Evolutionary conservation across 2,797 vertebrate genomes (phyloP).

Genomic region (Galago senegalensis): DNA sequence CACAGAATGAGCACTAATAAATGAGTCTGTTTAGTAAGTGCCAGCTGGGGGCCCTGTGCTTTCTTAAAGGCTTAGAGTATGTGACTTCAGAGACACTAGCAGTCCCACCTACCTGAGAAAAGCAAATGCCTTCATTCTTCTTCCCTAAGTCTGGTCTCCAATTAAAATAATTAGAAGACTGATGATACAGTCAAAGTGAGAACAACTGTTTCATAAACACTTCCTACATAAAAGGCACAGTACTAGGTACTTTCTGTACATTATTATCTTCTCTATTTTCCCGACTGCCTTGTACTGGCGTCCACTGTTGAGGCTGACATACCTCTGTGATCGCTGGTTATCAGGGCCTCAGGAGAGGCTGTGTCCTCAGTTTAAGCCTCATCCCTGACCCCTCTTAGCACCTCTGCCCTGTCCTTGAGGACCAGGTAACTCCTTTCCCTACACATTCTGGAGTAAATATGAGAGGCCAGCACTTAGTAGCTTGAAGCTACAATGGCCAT

Average conservation of each 20-base stretch:
- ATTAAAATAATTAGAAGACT: not conserved
- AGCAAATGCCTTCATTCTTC: not conserved
- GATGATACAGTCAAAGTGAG: not conserved
- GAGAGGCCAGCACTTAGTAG: not conserved
- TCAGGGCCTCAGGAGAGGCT: not conserved
- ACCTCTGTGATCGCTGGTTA: not conserved
- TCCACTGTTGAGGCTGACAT: not conserved
- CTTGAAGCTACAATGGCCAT: not conserved
- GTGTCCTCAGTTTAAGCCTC: not conserved
- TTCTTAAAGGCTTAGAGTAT: not conserved
- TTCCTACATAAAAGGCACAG: not conserved
- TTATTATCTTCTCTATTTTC: too few relatives aligned
- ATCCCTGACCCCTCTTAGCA: not conserved
- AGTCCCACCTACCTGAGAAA: not conserved
- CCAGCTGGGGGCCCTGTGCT: not conserved
- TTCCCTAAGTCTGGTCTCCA: not conserved
- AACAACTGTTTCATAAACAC: not conserved
- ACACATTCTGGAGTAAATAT: fast-evolving
- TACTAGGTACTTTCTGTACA: not conserved
- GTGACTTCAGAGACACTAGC: not conserved
- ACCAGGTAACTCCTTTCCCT: not conserved
- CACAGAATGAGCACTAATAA: not conserved
- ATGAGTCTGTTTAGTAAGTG: not conserved
- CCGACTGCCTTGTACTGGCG: too few relatives aligned
- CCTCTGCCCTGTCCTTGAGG: not conserved